Base-by-base conservation (phyloP, 2,888 invertebrate species). In the Gari tellinella region DNA sequence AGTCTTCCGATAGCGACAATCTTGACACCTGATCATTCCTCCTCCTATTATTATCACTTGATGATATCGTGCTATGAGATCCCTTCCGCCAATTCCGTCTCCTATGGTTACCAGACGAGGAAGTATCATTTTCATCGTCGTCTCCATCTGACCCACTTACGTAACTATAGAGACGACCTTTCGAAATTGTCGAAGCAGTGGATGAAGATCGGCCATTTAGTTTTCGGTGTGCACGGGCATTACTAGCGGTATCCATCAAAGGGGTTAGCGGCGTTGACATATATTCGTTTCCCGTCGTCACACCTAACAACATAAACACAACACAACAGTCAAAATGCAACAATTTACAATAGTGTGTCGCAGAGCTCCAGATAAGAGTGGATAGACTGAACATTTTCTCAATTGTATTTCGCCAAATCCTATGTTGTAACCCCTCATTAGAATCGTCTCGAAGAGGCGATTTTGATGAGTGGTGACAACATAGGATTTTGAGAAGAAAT, bases 91-190 rank as follows among this genome's bases (percentile, higher is more conserved):
- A 72, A 49, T 81, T 72, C 17, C 82, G 72, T 51, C 72, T 49
- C 65, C 67, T 65, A 41, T 72, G 72, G 61, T 72, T 72, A 38
- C 82, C 72, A 48, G 83, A 76, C 7, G 77, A 76, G 38, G 75
- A 67, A 49, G 81, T 72, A 49, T 78, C 67, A 62, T 80, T 81
- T 7, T 83, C 83, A 21, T 88, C 89, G 17, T 83, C 82, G 48
- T 90, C 90, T 12, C 87, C 90, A 55, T 89, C 89, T 7, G 88
- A 88, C n/a, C 88, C 89, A 62, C 89, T 89, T 58, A 86, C 81
- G 66, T 89, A 89, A 74, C 64, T 67, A 68, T 78, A 78, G 38
- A 78, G 70, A 61, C 74, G 78, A 57, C 78, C 78, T 51, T 78
- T 67, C 14, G 78, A 78, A 12, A 72, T 45, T 2, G 62, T 63